Evolutionary conservation across 2,113 vertebrate genomes (phyloP).

Genomic region (Alexandromys fortis): DNA sequence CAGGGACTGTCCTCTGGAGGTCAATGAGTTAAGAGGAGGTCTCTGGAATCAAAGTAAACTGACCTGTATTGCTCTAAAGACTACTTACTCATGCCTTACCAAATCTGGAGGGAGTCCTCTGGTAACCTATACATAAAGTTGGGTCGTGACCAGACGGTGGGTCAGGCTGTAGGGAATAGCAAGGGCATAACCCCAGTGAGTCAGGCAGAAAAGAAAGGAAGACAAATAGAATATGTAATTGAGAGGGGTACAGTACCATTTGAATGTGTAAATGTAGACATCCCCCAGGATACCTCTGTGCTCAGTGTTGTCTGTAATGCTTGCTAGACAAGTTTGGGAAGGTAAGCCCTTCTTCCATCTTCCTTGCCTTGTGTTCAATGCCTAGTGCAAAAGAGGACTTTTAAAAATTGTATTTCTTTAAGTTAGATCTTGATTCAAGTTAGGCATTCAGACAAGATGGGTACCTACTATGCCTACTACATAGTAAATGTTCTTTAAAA

Average conservation of each 20-base stretch:
- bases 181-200: background rate
- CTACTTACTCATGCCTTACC: background rate
- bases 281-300: background rate
- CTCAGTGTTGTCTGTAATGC: background rate
- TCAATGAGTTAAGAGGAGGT: background rate
- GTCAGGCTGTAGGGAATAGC: background rate
- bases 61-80: conserved; percentile 9
- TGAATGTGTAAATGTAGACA: background rate
- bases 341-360: background rate
- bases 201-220: background rate
- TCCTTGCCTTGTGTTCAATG: background rate
- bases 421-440: background rate
- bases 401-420: background rate
- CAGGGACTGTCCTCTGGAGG: background rate
- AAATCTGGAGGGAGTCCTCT: background rate
- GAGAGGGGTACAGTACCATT: background rate
- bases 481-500: conserved; percentile 67
- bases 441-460: background rate
- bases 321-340: background rate
- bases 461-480: background rate
- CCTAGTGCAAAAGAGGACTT: background rate
- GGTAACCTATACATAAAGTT: background rate
- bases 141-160: background rate
- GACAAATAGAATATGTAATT: background rate
- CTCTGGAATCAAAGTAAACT: background rate